A percentile compares a stretch with the other conserved stretches of the same genome.
Evolutionary conservation across 2,888 invertebrate genomes (phyloP).

Genomic region (Polydesmus complanatus): DNA sequence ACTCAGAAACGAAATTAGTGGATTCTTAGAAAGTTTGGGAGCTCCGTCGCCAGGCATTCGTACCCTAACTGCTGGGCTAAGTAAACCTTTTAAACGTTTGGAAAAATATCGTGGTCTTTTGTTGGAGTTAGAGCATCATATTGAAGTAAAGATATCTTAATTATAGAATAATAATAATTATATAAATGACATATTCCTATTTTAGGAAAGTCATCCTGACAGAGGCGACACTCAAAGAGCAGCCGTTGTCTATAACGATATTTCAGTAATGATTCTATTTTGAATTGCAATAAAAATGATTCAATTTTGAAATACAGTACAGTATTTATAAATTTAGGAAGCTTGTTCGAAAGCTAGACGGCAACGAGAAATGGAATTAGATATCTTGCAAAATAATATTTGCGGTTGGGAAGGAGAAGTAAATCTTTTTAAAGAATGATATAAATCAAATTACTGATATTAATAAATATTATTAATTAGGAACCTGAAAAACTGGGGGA

Average conservation of each 20-base stretch:
- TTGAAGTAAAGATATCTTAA: constrained; percentile 43
- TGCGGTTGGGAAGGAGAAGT: constrained; percentile 82
- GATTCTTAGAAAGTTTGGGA: constrained; percentile 76
- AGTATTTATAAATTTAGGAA: constrained; percentile 41
- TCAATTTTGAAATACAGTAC: background rate
- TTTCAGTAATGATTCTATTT: constrained; percentile 52
- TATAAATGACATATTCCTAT: constrained; percentile 13
- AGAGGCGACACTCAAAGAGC: constrained; percentile 93
- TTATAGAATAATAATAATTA: constrained; percentile 14
- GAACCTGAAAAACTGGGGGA: constrained; percentile 61
- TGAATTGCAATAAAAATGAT: background rate
- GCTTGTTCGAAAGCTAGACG: constrained; percentile 72
- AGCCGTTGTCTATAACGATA: constrained; percentile 84
- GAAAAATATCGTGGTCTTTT: constrained; percentile 77
- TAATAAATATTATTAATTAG: constrained; percentile 22
- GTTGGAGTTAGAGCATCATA: constrained; percentile 87
- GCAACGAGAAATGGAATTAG: constrained; percentile 89
- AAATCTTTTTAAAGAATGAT: too few species aligned
- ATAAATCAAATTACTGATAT: background rate
- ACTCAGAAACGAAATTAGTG: constrained; percentile 62
- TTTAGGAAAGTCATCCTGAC: constrained; percentile 74
- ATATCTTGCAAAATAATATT: constrained; percentile 87
- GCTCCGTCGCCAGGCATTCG: constrained; percentile 74
- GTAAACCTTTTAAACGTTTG: constrained; percentile 85
- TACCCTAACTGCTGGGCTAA: constrained; percentile 79